A percentile compares a stretch with the other conserved stretches of the same genome.
Conservation (phyloP, 2,797 vertebrate species). For the Benthosema pterotum region DNA sequence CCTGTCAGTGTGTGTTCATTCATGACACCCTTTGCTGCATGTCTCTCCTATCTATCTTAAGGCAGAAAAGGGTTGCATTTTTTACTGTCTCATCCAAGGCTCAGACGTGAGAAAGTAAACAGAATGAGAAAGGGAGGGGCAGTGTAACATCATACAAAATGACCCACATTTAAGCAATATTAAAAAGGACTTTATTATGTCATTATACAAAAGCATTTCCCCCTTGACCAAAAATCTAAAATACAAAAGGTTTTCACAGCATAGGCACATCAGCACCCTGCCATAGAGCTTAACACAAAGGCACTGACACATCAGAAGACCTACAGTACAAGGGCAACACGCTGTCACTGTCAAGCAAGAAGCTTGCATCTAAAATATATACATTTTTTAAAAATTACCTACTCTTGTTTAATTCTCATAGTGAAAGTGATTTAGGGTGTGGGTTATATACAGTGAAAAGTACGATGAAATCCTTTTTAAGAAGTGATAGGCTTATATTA, state of each 20-base stretch:
- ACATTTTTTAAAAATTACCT: no score
- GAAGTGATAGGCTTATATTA: no score
- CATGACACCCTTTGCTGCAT: no score
- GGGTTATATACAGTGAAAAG: no score
- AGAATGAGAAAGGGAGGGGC: slow-evolving; percentile 17
- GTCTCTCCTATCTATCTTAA: no score
- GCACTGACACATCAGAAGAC: slow-evolving; percentile 12
- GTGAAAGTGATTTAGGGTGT: no score
- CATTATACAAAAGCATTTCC: slow-evolving; percentile 55
- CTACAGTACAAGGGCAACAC: no score
- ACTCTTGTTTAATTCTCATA: no score
- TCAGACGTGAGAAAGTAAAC: slow-evolving; percentile 16
- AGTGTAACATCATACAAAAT: slow-evolving; percentile 38
- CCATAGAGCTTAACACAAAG: slow-evolving; percentile 7
- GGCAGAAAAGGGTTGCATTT: background rate
- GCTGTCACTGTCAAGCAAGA: no score
- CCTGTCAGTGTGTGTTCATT: no score
- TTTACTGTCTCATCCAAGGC: slow-evolving; percentile 11
- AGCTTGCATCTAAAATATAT: no score
- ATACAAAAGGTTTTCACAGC: slow-evolving; percentile 30
- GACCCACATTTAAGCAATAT: slow-evolving; percentile 29
- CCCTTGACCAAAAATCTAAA: slow-evolving; percentile 48
- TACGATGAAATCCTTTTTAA: no score
- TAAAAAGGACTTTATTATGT: slow-evolving; percentile 71
- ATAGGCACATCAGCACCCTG: slow-evolving; percentile 4